These are phyloP conservation scores for Brenthis hecate DNA, from an alignment of 2,888 invertebrate species.

Conservation along the genomic window DNA sequence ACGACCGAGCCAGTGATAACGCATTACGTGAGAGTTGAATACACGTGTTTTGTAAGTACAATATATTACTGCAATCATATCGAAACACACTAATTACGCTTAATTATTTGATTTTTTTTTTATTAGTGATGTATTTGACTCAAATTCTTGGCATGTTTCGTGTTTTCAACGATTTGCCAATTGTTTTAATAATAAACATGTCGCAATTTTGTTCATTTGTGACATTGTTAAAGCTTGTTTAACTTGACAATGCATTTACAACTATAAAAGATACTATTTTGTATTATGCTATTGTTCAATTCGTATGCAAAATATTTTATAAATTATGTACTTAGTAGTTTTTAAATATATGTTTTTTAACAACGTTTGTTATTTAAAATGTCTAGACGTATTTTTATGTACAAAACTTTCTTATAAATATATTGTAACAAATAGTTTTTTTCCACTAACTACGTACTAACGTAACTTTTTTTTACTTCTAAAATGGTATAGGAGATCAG, in stretches of 20 bases:
- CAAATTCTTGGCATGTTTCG: conserved; percentile 30
- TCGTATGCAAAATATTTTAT: too few relatives aligned
- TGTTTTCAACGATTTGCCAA: conserved; percentile 28
- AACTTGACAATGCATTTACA: conserved; percentile 12
- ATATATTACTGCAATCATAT: conserved; percentile 26
- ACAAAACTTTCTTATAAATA: too few relatives aligned
- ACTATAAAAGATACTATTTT: conserved; percentile 10
- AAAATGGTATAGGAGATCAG: conserved; percentile 4
- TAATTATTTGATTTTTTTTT: conserved; percentile 32
- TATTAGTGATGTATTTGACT: conserved; percentile 1
- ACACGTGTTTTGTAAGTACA: conserved; percentile 45
- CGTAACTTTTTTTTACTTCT: neutral
- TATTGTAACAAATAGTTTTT: too few relatives aligned
- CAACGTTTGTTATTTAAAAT: too few relatives aligned
- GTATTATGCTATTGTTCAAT: neutral
- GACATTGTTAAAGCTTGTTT: conserved; percentile 10
- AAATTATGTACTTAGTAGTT: neutral
- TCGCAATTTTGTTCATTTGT: conserved; percentile 14
- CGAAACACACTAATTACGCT: conserved; percentile 22
- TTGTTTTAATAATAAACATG: conserved; percentile 28
- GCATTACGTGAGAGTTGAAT: conserved; percentile 60
- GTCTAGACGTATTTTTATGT: too few relatives aligned
- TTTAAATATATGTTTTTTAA: conserved; percentile 4
- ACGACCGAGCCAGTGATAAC: conserved; percentile 59
- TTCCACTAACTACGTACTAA: too few relatives aligned